Evolutionary conservation across 2,113 vertebrate species (phyloP), one percentile per base, ranked within the genome.

Genomic region (Psophia crepitans): DNA sequence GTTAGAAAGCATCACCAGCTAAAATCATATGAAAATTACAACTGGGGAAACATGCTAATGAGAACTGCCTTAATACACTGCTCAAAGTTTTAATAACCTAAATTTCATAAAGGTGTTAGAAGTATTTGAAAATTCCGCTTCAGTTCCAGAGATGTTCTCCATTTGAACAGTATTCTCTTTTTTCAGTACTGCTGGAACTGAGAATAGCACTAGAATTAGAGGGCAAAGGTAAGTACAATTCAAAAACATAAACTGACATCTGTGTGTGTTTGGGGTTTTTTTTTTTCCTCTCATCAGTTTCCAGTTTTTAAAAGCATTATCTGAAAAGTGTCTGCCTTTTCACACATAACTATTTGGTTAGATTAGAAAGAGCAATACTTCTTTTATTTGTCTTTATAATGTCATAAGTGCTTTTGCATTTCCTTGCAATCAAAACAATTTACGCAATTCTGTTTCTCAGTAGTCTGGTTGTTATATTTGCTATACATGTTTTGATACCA

Each of bases 1-100:
- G 68, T 89, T 86, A 89, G 79, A 94, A 95, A 93, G 66, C 76
- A 88, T 91, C 80, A 95, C 48, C 66, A 82, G 78, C 65, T 89
- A 88, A 88, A 93, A 89, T 85, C 21, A 30, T 56, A 39, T 16
- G 32, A 71, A 78, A 87, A 82, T 24, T 79, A 53, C 84, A 89
- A 89, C 60, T 75, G 69, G 94, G 77, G 77, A 81, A 95, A 74
- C 89, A 87, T 79, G 86, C 83, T 92, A 71, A 76, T 87, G 53
- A 82, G 75, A 89, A 97, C 57, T 88, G 69, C 63, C 44, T 89
- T 90, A 81, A 69, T 82, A 76, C 65, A 57, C 53, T 81, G 71
- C 60, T 92, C 46, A 77, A 70, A 74, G 39, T 44, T 81, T 74
- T 74, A 92, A 73, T 63, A 73, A 74, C 49, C 21, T 79, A 33